Evolutionary conservation across 1,140 invertebrate species (phyloP).

Genomic region (Sycophila sp.): DNA sequence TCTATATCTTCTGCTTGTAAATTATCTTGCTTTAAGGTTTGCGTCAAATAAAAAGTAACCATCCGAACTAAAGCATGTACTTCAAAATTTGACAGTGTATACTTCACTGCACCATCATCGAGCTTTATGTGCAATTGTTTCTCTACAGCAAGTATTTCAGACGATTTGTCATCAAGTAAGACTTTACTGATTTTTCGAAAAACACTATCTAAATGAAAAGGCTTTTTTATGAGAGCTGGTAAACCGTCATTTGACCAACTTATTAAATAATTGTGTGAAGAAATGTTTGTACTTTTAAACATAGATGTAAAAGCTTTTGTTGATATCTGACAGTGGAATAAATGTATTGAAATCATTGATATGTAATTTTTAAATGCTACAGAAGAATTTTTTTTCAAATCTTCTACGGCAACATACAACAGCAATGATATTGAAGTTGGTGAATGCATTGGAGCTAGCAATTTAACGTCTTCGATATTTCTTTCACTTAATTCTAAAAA

Average conservation of each 20-base stretch:
- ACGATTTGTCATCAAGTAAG: neutral
- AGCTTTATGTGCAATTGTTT: slow-evolving; percentile 18
- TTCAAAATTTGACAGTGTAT: slow-evolving; percentile 44
- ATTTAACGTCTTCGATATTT: slow-evolving; percentile 5
- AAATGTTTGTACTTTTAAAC: slow-evolving; percentile 41
- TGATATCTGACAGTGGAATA: slow-evolving; percentile 56
- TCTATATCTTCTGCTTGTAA: slow-evolving; percentile 41
- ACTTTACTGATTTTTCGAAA: slow-evolving; percentile 31
- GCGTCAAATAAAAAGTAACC: slow-evolving; percentile 56
- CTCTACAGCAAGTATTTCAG: slow-evolving; percentile 1
- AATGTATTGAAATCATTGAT: slow-evolving; percentile 48
- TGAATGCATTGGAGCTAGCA: slow-evolving; percentile 30
- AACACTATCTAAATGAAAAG: slow-evolving; percentile 19
- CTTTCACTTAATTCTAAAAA: slow-evolving; percentile 42
- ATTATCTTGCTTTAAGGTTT: slow-evolving; percentile 41
- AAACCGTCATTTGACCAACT: slow-evolving; percentile 44
- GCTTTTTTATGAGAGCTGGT: slow-evolving; percentile 37
- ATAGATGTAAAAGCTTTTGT: slow-evolving; percentile 48
- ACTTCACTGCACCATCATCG: slow-evolving; percentile 29
- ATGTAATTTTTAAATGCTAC: slow-evolving; percentile 45
- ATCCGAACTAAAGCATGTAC: slow-evolving; percentile 44
- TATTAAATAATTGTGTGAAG: slow-evolving; percentile 45
- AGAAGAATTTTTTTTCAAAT: slow-evolving; percentile 44
- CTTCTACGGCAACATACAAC: slow-evolving; percentile 50
- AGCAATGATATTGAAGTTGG: slow-evolving; percentile 49